Percentiles rank a stretch among this genome's conserved stretches.
Evolutionary conservation across 2,888 invertebrate species (phyloP).

Genomic region (Meteorus colon): DNA sequence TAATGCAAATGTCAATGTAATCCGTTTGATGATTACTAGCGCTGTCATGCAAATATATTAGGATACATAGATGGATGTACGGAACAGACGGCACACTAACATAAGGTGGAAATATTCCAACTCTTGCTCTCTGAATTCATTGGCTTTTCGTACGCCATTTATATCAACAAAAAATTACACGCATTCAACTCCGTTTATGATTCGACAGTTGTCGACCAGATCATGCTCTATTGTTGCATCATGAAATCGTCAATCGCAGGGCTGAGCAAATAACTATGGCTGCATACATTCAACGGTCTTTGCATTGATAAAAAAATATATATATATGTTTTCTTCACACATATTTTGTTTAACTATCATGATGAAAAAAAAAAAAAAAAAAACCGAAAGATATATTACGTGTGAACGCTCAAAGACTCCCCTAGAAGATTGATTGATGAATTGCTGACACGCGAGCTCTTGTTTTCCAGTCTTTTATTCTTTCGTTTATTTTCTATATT

Average conservation of each 20-base stretch:
- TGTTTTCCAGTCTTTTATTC: not conserved
- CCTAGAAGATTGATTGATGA: not conserved
- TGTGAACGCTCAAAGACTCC: not conserved
- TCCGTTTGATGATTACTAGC: not conserved
- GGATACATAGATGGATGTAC: not conserved
- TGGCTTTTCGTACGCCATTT: not conserved
- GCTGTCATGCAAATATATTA: not conserved
- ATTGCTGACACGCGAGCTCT: not conserved
- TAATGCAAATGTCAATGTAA: not conserved
- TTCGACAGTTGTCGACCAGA: not conserved
- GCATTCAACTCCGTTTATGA: not conserved
- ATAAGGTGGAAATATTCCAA: not conserved
- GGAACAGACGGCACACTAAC: not conserved
- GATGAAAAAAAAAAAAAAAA: not conserved
- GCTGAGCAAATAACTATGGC: not conserved
- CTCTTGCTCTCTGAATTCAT: not conserved
- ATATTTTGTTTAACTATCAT: not conserved
- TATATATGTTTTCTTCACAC: not conserved
- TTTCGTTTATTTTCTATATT: not conserved
- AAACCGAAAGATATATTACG: not conserved
- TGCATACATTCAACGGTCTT: not conserved
- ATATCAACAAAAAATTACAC: not conserved
- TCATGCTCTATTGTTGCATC: not conserved
- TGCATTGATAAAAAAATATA: not conserved
- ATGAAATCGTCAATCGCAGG: not conserved